A percentile compares a stretch with the other conserved stretches of the same genome.
Conservation (phyloP, 1,140 invertebrate genomes). For the Drosophila trapezifrons region DNA sequence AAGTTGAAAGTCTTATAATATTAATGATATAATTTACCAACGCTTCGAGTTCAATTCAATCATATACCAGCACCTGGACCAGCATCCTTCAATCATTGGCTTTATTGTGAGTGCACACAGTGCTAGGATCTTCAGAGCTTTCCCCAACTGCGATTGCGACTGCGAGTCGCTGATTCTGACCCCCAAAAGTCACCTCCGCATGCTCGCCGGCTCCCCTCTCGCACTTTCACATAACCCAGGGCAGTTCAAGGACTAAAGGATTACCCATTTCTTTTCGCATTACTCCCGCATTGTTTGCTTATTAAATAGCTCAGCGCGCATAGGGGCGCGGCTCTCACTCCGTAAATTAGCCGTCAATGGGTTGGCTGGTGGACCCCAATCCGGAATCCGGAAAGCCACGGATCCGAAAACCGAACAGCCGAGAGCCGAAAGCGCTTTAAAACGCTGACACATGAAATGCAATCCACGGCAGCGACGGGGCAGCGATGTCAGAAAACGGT, state of each 20-base stretch:
- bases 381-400: slow-evolving; percentile 20
- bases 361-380: slow-evolving; percentile 15
- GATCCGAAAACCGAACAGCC: slow-evolving; percentile 18
- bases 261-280: slow-evolving; percentile 53
- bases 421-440: slow-evolving; percentile 43
- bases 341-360: slow-evolving; percentile 47
- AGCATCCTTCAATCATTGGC: not conserved
- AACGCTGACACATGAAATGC: slow-evolving; percentile 78
- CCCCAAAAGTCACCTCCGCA: slow-evolving; percentile 19
- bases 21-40: not conserved
- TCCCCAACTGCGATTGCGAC: not conserved
- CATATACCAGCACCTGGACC: not conserved
- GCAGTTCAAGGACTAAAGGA: slow-evolving; percentile 43
- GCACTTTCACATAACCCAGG: slow-evolving; percentile 22
- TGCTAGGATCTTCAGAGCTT: slow-evolving; percentile 9
- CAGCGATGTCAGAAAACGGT: slow-evolving; percentile 55
- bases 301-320: slow-evolving; percentile 39
- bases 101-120: not conserved
- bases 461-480: slow-evolving; percentile 45
- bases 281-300: slow-evolving; percentile 53
- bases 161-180: slow-evolving; percentile 18
- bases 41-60: not conserved
- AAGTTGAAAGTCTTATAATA: too few species aligned
- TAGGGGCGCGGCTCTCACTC: slow-evolving; percentile 16
- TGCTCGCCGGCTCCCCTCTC: not conserved